These are phyloP conservation scores for Agonopterix alstromeriana DNA, from an alignment of 2,888 invertebrate genomes.

Conservation along the genomic window DNA sequence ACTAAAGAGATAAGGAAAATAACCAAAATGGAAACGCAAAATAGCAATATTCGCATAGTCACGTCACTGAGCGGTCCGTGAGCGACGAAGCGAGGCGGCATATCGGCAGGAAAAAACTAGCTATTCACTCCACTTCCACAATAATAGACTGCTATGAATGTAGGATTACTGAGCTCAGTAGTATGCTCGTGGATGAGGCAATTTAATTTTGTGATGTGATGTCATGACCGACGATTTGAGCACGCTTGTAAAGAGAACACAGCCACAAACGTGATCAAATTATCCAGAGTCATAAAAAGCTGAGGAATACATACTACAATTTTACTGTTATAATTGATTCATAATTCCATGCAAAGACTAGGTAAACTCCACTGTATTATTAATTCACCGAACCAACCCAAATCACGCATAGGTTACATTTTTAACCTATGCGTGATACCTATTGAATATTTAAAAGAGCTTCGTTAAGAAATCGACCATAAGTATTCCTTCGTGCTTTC, in stretches of 20 bases:
- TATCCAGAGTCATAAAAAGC: not conserved
- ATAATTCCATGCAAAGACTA: no score
- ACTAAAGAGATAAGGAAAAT: not conserved
- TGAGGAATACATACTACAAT: no score
- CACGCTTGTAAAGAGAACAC: not conserved
- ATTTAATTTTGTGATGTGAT: not conserved
- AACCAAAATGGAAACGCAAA: not conserved
- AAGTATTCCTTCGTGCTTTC: no score
- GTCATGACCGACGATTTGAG: no score
- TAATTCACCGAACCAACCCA: no score
- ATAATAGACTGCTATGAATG: slow-evolving; percentile 20
- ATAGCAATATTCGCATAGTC: slow-evolving; percentile 39
- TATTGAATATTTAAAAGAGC: no score
- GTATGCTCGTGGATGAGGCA: slow-evolving; percentile 3
- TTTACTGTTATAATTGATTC: no score
- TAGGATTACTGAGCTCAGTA: not conserved
- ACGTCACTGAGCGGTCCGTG: slow-evolving; percentile 43
- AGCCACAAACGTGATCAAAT: not conserved
- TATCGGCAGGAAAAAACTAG: slow-evolving; percentile 41
- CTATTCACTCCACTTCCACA: slow-evolving; percentile 27
- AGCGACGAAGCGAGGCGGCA: slow-evolving; percentile 43
- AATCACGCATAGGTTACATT: no score
- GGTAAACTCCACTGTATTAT: no score
- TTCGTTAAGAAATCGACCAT: no score
- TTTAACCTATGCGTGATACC: no score